Base-by-base conservation (phyloP, 2,888 invertebrate genomes). In the Hydriomena furcata region DNA sequence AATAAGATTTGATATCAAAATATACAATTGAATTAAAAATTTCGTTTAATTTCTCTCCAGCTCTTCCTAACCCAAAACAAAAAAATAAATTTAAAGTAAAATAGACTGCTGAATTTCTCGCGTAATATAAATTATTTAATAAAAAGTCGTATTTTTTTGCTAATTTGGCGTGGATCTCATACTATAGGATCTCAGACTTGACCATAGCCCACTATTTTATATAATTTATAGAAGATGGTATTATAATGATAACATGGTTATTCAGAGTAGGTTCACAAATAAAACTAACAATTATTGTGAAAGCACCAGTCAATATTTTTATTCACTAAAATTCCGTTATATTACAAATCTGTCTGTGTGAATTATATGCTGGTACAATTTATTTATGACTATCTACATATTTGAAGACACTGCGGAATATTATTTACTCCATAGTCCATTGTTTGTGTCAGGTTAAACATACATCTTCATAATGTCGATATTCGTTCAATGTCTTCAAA, bases 301-400 rank as follows among this genome's bases (percentile, higher is more conserved):
- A 90, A 90, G 90, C 90, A 90, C 90, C 90, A 89, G 87, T 90
- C 89, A 88, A 84, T 87, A 87, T 82, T 87, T 86, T 89, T 89
- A 89, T 88, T 90, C 71, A 84, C 86, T 88, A 89, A 83, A 83
- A 82, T 76, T 73, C 74, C 71, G 79, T 84, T 86, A 82, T 80
- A 82, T 82, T 86, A 87, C 84, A 84, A 76, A 79, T 76, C 44
- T 59, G 47, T 48, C 7, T 78, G 78, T 80, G 48, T 44, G 12
- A 45, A 36, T 51, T 20, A 20, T 36, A 45, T 54, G 60, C 44
- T 52, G 49, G 45, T 52, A 27, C 35, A 46, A 32, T 25, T 36
- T 25, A 31, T 37, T 8, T 10, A 23, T 7, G 12, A 35, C n/a
- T 6, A 5, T 8, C 1, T 34, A 27, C 34, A 28, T 38, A 46